Evolutionary conservation across 2,113 vertebrate genomes (phyloP).

Genomic region (Tragelaphus scriptus): DNA sequence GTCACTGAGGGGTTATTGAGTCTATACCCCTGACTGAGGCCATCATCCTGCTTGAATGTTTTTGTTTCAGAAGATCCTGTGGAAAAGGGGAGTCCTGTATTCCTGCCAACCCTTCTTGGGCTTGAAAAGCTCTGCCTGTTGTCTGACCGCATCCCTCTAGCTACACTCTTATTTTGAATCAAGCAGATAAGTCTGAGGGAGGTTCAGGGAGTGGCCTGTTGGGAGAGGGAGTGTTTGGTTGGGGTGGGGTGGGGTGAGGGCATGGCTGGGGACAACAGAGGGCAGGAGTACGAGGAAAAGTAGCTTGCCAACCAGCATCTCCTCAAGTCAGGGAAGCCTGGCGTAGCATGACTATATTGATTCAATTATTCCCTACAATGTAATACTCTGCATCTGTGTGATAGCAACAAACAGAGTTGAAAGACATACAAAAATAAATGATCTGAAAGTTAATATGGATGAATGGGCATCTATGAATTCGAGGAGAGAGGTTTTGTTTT

Average conservation of each 20-base stretch:
- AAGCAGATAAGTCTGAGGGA: neutral
- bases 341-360: slow-evolving; percentile 76
- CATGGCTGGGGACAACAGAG: neutral
- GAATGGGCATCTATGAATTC: slow-evolving; percentile 82
- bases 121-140: neutral
- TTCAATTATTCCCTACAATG: slow-evolving; percentile 83
- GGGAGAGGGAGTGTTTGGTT: neutral
- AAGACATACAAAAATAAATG: slow-evolving; percentile 86
- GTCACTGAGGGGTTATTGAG: neutral
- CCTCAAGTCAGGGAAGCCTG: slow-evolving; percentile 66
- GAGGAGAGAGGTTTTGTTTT: slow-evolving; percentile 78
- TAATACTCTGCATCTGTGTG: slow-evolving; percentile 82
- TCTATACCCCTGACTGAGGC: neutral
- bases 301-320: slow-evolving; percentile 30
- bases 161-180: neutral
- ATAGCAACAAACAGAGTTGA: slow-evolving; percentile 87
- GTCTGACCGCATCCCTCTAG: neutral
- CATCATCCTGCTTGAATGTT: neutral
- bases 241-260: neutral
- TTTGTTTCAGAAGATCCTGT: neutral
- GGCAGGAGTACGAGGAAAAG: neutral
- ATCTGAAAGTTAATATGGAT: slow-evolving; percentile 86
- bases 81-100: neutral
- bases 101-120: neutral
- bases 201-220: neutral